Evolutionary conservation across 2,797 vertebrate species (phyloP), one percentile per base, ranked within the genome.

Genomic region (Brachyalestes nurse): DNA sequence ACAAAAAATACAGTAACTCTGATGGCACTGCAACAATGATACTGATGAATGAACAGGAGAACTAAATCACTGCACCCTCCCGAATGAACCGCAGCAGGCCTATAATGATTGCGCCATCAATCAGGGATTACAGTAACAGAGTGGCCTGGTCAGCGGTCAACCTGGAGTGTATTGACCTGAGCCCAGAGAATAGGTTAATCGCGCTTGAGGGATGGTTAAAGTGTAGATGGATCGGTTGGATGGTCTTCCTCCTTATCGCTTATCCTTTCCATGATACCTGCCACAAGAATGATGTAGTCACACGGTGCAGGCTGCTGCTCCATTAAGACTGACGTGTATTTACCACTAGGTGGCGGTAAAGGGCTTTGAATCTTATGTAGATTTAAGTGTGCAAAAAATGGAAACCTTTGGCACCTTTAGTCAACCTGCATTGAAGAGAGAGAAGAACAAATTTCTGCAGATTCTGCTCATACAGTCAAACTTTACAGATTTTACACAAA

Each of bases 321-420:
- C 5, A 34, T 28, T 0, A 28, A 16, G 10, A 23, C 42, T 49
- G n/a, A n/a, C 28, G 49, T 5, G 21, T 5, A 12, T 40, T 0
- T 1, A 21, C 86, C 92, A 91, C 85, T 80, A 92, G 92, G 62
- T 86, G 92, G 91, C 83, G 62, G 75, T 83, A 82, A 17, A 66
- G 57, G 5, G 34, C 62, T 76, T 40, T 76, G 40, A 28, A 28
- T 28, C 28, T 28, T 28, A 3, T 28, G 28, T 28, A 28, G 28
- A 28, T 28, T 28, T 28, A 28, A 3, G 28, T n/a, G n/a, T n/a
- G n/a, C n/a, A n/a, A n/a, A n/a, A n/a, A n/a, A n/a, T n/a, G n/a
- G n/a, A n/a, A n/a, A n/a, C n/a, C n/a, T n/a, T n/a, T n/a, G n/a
- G n/a, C n/a, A n/a, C n/a, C n/a, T n/a, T n/a, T n/a, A n/a, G n/a